Evolutionary conservation across 1,140 invertebrate species (phyloP).

Genomic region (Catajapyx aquilonaris): DNA sequence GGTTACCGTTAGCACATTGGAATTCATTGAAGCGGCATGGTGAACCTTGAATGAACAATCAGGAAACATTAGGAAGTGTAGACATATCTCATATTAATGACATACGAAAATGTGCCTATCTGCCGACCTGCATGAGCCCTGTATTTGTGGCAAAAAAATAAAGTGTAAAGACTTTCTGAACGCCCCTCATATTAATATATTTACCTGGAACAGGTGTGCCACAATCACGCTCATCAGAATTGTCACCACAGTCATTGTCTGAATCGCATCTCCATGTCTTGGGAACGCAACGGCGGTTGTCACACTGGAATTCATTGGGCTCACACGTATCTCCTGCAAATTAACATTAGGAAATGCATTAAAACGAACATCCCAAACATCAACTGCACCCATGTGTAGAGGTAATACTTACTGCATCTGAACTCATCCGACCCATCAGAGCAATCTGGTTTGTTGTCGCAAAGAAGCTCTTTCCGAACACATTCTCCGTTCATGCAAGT

Average conservation of each 20-base stretch:
- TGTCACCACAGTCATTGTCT: conserved; percentile 82
- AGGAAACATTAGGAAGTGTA: conserved; percentile 4
- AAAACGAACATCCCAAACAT: not conserved
- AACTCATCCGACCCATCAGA: conserved; percentile 73
- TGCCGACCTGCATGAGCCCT: too few relatives aligned
- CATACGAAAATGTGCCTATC: too few relatives aligned
- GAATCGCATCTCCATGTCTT: conserved; percentile 84
- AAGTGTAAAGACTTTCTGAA: too few relatives aligned
- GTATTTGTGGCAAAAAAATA: too few relatives aligned
- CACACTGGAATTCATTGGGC: conserved; percentile 80
- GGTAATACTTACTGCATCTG: conserved; percentile 61
- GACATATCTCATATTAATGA: too few relatives aligned
- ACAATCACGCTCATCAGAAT: conserved; percentile 56
- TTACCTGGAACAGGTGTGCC: conserved; percentile 23
- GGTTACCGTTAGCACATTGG: conserved; percentile 45
- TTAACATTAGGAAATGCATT: not conserved
- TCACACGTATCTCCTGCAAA: conserved; percentile 38
- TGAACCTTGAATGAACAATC: conserved; percentile 24
- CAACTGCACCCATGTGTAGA: not conserved
- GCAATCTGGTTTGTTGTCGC: conserved; percentile 62
- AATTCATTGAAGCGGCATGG: conserved; percentile 62
- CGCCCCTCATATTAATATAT: too few relatives aligned
- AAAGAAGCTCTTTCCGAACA: conserved; percentile 56
- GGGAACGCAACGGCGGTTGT: conserved; percentile 67
- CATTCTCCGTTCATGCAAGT: conserved; percentile 82